Percentiles rank a stretch among this genome's conserved stretches.
phyloP scores from a whole-genome alignment of 2,888 invertebrate species.

The Clunio marinus region DNA sequence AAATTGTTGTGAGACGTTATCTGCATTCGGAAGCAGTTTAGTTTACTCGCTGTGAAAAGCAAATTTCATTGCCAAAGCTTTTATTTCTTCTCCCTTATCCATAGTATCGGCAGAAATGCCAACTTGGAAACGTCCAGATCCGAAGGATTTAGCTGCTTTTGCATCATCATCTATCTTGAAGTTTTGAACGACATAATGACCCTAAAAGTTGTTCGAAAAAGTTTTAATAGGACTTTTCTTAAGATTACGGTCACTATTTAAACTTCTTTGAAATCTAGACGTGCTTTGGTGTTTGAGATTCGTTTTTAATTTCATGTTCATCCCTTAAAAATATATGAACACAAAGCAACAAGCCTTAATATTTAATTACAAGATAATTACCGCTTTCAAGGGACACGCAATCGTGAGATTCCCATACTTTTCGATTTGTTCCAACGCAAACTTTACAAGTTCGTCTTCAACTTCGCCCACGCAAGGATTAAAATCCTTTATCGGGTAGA shows the following conservation, averaged over 20 bases:
- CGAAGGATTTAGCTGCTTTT: not conserved
- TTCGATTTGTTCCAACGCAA: not conserved
- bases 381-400: not conserved
- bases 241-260: too few relatives aligned
- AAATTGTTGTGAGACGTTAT: not conserved
- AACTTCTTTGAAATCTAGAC: too few relatives aligned
- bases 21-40: not conserved
- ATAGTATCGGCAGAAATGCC: not conserved
- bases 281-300: too few relatives aligned
- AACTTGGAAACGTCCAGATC: not conserved
- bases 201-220: conserved; percentile 4
- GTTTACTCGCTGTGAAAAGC: conserved; percentile 9
- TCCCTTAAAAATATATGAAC: too few relatives aligned
- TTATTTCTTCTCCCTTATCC: not conserved
- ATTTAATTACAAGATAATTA: not conserved
- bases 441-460: not conserved
- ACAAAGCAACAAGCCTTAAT: too few relatives aligned
- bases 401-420: conserved; percentile 9
- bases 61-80: not conserved
- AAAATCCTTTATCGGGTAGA: not conserved
- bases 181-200: conserved; percentile 8
- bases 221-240: conserved; percentile 9
- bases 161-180: not conserved
- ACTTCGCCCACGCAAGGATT: conserved; percentile 5
- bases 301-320: too few relatives aligned